Conservation (phyloP, 37 sponge, comb jelly and placozoan species). For the Sycon ciliatum region DNA sequence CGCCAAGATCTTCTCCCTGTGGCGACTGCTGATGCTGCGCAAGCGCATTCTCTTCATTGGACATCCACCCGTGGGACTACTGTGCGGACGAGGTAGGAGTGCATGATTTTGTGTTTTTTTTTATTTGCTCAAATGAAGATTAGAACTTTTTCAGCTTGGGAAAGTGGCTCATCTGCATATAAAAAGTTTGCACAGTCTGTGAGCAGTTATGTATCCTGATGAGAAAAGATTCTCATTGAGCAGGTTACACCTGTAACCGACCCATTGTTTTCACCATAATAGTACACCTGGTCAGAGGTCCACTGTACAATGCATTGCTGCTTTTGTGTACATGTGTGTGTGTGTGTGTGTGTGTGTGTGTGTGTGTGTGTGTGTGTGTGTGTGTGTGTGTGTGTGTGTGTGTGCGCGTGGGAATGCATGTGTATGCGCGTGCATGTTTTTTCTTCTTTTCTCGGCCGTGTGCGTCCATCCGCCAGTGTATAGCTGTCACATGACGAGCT, state of each 20-base stretch:
- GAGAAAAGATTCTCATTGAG: too few species aligned
- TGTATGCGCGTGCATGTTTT: too few species aligned
- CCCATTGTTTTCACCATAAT: too few species aligned
- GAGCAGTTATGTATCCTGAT: too few species aligned
- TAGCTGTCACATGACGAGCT: too few species aligned
- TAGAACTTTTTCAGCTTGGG: too few species aligned
- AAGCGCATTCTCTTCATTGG: constrained; percentile 75
- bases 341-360: neutral
- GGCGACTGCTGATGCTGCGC: constrained; percentile 77
- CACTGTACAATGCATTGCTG: neutral
- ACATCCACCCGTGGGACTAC: constrained; percentile 77
- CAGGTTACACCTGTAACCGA: too few species aligned
- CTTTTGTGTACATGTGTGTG: constrained; percentile 2
- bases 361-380: neutral
- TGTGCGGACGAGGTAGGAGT: constrained; percentile 56
- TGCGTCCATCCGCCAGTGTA: too few species aligned
- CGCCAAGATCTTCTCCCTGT: constrained; percentile 71
- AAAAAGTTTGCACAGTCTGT: too few species aligned
- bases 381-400: constrained; percentile 3
- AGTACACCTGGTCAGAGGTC: neutral
- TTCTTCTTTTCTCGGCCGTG: too few species aligned
- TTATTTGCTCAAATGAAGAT: too few species aligned
- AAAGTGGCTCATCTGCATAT: too few species aligned
- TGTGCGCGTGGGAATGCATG: neutral
- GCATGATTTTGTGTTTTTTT: neutral